phyloP scores from a whole-genome alignment of 30 jellyfish, hydroid and myxozoan species.

The Aurelia aurita complex sp. Pacific region DNA sequence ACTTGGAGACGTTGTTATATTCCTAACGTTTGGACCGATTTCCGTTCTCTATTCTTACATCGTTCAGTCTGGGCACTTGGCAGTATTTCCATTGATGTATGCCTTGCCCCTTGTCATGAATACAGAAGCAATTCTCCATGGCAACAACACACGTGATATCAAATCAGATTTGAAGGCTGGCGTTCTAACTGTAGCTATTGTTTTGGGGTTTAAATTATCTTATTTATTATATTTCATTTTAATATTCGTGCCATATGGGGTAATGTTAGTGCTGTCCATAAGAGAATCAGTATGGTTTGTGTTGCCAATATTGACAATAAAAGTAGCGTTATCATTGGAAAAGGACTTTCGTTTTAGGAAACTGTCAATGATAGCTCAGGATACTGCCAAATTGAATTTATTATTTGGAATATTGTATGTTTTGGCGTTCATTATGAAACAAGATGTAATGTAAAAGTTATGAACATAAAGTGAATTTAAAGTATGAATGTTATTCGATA shows the following conservation, averaged over 20 bases:
- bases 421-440: conserved; percentile 11
- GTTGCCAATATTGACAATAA: conserved; percentile 62
- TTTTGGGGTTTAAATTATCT: conserved; percentile 71
- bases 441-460: neutral
- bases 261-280: conserved; percentile 39
- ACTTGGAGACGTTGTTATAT: conserved; percentile 84
- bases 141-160: conserved; percentile 86
- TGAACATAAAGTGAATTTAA: too few relatives aligned
- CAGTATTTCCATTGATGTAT: conserved; percentile 51
- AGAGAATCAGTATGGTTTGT: conserved; percentile 43
- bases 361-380: conserved; percentile 56
- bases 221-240: conserved; percentile 51
- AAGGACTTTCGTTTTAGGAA: conserved; percentile 61
- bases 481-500: too few relatives aligned
- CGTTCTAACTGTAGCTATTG: conserved; percentile 74
- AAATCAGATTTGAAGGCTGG: conserved; percentile 69
- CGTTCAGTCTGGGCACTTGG: conserved; percentile 66
- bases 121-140: conserved; percentile 94
- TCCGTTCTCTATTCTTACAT: conserved; percentile 76
- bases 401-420: conserved; percentile 75
- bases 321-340: conserved; percentile 62
- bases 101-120: conserved; percentile 86
- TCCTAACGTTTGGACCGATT: conserved; percentile 89
- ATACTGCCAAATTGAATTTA: conserved; percentile 86
- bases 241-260: conserved; percentile 75